Evolutionary conservation across 2,888 invertebrate genomes (phyloP).

Genomic region (Ethmia dodecea): DNA sequence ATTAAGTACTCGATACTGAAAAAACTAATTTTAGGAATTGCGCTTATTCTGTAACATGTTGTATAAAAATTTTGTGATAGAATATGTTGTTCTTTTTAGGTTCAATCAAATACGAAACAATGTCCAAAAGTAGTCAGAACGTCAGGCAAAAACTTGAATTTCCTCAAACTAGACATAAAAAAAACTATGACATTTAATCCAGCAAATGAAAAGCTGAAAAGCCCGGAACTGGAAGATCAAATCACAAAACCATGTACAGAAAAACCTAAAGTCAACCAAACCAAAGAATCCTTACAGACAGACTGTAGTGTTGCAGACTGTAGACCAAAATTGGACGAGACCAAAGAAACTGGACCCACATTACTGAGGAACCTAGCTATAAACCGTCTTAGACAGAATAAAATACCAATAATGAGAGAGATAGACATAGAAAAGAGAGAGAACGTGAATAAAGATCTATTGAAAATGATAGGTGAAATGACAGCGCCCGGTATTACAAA

Average conservation of each 20-base stretch:
- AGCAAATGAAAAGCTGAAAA: too few relatives aligned
- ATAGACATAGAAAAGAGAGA: conserved; percentile 8
- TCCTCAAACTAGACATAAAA: conserved; percentile 28
- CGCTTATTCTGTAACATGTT: too few relatives aligned
- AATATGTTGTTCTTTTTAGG: too few relatives aligned
- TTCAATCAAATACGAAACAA: too few relatives aligned
- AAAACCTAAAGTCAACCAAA: not conserved
- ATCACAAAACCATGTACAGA: conserved; percentile 1
- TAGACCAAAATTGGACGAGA: not conserved
- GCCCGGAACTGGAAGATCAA: not conserved
- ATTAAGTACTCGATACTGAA: too few relatives aligned
- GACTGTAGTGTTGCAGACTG: too few relatives aligned
- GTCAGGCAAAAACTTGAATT: conserved; percentile 33
- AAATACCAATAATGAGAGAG: conserved; percentile 3
- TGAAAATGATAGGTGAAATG: conserved; percentile 5
- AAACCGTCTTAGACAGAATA: too few relatives aligned
- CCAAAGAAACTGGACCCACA: not conserved
- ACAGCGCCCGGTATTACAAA: too few relatives aligned
- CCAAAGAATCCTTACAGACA: not conserved
- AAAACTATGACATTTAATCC: conserved; percentile 18
- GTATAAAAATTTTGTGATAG: too few relatives aligned
- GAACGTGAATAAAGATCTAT: not conserved
- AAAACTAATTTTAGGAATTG: too few relatives aligned
- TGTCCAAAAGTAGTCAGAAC: conserved; percentile 37
- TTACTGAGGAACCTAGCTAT: too few relatives aligned